Base-by-base conservation (phyloP, 2,888 invertebrate species). In the Pollenia amentaria region DNA sequence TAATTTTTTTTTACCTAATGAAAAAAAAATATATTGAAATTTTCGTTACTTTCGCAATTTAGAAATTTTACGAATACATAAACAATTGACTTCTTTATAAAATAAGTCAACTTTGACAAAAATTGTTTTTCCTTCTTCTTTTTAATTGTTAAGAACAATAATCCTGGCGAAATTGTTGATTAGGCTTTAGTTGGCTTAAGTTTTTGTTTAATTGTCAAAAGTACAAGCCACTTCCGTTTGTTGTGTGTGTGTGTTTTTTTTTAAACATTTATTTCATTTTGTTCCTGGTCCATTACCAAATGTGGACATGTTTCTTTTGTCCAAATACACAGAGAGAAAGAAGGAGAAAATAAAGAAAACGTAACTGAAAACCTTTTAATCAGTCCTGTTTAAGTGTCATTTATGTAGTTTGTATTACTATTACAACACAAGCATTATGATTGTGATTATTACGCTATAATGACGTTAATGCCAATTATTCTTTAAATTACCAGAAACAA, bases 381-480 rank as follows among this genome's bases (percentile, higher is more conserved):
- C 78, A 85, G 85, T 75, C 60, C 72, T 73, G 3, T 80, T 85
- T 82, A 78, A 82, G 82, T 82, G 82, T 70, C 85, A 85, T 82
- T 85, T 78, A 82, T 75, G 72, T 82, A 82, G 85, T 85, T 81
- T 72, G 53, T 81, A 75, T 81, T 81, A 67, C 75, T 75, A 75
- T 75, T 81, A 79, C 60, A 62, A 69, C 21, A 70, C 62, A 64
- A 55, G 75, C 69, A 57, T 81, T 76, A 76, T 69, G 82, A 57
- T 75, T 76, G 70, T 62, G 82, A 86, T 86, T 86, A 86, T 86
- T 75, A 86, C 86, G 86, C 82, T 79, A 77, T 80, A 83, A 87
- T 84, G 77, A 87, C 84, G 80, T 87, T 87, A 87, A 87, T 87
- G 87, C 87, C 87, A 87, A 87, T 87, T 87, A 87, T 67, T 87